Conservation (phyloP, 1,140 invertebrate genomes). For the Chironomus striatipennis region DNA sequence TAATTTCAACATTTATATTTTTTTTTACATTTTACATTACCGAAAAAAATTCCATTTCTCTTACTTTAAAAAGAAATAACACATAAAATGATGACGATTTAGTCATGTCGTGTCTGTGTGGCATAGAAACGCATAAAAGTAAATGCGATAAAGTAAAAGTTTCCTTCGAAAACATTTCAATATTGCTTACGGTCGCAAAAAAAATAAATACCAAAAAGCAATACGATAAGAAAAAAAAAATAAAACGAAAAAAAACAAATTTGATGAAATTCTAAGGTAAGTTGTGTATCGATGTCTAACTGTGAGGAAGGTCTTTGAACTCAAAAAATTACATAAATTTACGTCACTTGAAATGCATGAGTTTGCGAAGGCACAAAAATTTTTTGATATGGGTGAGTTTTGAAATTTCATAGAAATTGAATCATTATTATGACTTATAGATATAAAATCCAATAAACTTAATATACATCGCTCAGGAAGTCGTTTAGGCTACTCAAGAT, state of each 20-base stretch:
- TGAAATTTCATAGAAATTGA: too few relatives aligned
- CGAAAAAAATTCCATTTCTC: too few relatives aligned
- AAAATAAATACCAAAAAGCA: neutral
- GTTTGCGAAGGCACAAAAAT: too few relatives aligned
- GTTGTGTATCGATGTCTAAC: too few relatives aligned
- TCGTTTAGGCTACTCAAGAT: too few relatives aligned
- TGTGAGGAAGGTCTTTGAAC: too few relatives aligned
- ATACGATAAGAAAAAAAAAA: neutral
- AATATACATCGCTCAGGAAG: too few relatives aligned
- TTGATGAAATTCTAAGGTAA: neutral
- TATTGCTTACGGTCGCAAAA: constrained; percentile 6
- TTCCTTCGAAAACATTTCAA: neutral
- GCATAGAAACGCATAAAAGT: neutral
- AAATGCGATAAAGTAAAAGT: neutral
- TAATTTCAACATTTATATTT: constrained; percentile 22
- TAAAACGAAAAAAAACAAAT: neutral
- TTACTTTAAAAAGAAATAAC: neutral
- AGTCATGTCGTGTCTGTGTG: neutral
- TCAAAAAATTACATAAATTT: too few relatives aligned
- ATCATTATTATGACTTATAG: too few relatives aligned
- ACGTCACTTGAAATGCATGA: too few relatives aligned
- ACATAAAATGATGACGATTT: neutral
- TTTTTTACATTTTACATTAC: neutral
- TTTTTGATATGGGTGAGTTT: too few relatives aligned
- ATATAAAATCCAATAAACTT: too few relatives aligned